phyloP scores from a whole-genome alignment of 2,113 vertebrate genomes.

The Apteryx mantelli region DNA sequence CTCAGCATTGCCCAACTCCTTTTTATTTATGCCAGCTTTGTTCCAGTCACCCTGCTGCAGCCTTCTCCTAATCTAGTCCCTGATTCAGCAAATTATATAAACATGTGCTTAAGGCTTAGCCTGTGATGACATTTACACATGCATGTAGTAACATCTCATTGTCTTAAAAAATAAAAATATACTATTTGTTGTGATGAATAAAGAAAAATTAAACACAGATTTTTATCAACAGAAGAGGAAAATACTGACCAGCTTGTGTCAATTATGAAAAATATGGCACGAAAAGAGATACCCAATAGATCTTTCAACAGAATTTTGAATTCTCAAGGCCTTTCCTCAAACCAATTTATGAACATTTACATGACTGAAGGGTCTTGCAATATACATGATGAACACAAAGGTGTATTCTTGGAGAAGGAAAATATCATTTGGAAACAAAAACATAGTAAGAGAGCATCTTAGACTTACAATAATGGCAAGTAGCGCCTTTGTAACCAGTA shows the following conservation, averaged over 20 bases:
- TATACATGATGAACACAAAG: not conserved
- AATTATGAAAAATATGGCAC: not conserved
- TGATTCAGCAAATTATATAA: not conserved
- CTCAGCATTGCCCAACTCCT: not conserved
- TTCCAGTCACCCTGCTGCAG: not conserved
- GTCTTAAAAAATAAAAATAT: not conserved
- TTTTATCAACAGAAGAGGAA: not conserved
- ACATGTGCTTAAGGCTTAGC: accelerated
- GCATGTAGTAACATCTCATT: not conserved
- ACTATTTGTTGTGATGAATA: not conserved
- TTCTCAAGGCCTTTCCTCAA: not conserved
- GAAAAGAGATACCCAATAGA: not conserved
- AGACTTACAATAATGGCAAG: constrained; percentile 90
- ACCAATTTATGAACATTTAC: not conserved
- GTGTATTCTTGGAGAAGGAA: not conserved
- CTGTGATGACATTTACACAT: not conserved
- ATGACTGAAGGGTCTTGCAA: not conserved
- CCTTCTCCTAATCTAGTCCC: not conserved
- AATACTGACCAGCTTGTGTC: not conserved
- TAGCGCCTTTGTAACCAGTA: constrained; percentile 91
- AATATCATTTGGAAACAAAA: not conserved
- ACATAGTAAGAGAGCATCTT: not conserved
- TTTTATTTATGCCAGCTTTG: not conserved
- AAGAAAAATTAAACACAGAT: not conserved
- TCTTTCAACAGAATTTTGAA: not conserved